Conservation (phyloP, 2,113 vertebrate species). For the Leptosomus discolor region DNA sequence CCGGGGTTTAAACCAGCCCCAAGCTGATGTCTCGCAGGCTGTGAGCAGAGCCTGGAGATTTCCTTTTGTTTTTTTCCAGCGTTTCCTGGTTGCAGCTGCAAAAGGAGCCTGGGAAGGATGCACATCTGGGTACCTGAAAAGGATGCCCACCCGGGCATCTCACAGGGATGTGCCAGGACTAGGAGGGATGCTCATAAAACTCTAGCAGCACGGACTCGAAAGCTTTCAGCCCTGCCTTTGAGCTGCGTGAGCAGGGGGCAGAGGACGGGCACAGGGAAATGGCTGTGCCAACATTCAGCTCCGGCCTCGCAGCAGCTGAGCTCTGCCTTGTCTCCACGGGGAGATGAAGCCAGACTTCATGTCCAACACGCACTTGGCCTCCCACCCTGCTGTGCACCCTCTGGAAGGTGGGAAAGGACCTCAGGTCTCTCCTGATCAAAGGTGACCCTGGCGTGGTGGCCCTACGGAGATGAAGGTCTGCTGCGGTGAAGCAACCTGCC, state of each 20-base stretch:
- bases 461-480: not conserved
- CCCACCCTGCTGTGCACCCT: not conserved
- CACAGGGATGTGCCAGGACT: not conserved
- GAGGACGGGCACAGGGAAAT: not conserved
- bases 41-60: not conserved
- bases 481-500: not conserved
- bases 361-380: not conserved
- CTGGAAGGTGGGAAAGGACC: not conserved
- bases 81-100: not conserved
- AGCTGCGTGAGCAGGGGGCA: not conserved
- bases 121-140: not conserved
- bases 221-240: not conserved
- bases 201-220: not conserved
- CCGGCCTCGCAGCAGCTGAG: not conserved
- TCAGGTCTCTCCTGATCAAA: not conserved
- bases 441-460: not conserved
- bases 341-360: not conserved
- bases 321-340: not conserved
- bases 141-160: not conserved
- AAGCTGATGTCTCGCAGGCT: not conserved
- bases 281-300: not conserved
- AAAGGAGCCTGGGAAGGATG: not conserved
- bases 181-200: constrained; percentile 6
- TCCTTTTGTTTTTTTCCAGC: not conserved
- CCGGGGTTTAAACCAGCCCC: not conserved